These are phyloP conservation scores for Caenorhabditis plicata DNA, from an alignment of 2,888 invertebrate genomes.

Conservation along the genomic window DNA sequence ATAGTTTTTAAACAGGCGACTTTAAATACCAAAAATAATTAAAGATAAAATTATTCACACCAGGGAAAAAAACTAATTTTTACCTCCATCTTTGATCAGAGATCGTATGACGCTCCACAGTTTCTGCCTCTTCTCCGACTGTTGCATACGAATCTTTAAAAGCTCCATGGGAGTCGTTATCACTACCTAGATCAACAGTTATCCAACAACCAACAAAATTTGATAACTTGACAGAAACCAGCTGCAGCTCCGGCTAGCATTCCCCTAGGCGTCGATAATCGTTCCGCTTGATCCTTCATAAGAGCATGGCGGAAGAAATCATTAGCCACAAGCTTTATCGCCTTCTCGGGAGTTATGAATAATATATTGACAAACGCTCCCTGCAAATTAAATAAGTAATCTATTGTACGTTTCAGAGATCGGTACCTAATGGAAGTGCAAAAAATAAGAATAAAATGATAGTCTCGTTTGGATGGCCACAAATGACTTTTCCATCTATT, in stretches of 20 bases:
- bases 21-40: no score
- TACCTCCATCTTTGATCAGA: slow-evolving; percentile 17
- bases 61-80: neutral
- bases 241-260: slow-evolving; percentile 90
- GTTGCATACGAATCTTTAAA: slow-evolving; percentile 94
- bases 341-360: slow-evolving; percentile 95
- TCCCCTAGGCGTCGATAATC: slow-evolving; percentile 51
- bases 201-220: no score
- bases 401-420: no score
- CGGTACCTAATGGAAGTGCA: no score
- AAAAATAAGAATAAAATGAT: no score
- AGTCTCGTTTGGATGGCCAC: no score
- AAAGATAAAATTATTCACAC: neutral
- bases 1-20: no score
- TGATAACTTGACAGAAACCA: slow-evolving; percentile 93
- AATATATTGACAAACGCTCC: slow-evolving; percentile 83
- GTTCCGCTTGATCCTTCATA: slow-evolving; percentile 59
- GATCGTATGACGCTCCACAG: slow-evolving; percentile 15
- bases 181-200: no score
- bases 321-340: slow-evolving; percentile 94
- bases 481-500: no score
- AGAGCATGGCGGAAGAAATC: slow-evolving; percentile 89
- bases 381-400: slow-evolving; percentile 10
- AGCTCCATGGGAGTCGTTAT: slow-evolving; percentile 99
- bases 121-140: slow-evolving; percentile 23